Evolutionary conservation across 1,140 invertebrate genomes (phyloP).

Genomic region (Cephus cinctus): DNA sequence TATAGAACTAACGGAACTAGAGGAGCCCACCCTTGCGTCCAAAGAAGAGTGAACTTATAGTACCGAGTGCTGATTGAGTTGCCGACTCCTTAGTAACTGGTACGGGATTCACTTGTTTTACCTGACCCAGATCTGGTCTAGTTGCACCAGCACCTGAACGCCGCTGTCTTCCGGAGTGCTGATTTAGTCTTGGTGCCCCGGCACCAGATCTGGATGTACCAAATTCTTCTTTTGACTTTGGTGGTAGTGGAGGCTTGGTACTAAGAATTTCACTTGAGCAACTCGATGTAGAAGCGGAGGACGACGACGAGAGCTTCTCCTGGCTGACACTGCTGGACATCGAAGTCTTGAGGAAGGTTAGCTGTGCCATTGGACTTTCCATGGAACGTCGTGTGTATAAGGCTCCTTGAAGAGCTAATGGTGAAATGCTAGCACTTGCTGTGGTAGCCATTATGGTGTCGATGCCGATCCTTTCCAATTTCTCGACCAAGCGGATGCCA

Average conservation of each 20-base stretch:
- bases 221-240: conserved; percentile 28
- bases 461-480: conserved; percentile 68
- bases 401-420: conserved; percentile 59
- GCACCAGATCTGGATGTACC: conserved; percentile 60
- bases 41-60: conserved; percentile 77
- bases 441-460: conserved; percentile 63
- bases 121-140: conserved; percentile 63
- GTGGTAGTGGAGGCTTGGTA: conserved; percentile 7
- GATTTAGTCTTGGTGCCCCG: conserved; percentile 48
- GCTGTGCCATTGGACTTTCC: conserved; percentile 71
- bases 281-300: conserved; percentile 35
- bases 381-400: conserved; percentile 58
- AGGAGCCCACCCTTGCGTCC: conserved; percentile 80
- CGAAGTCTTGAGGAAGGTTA: conserved; percentile 67
- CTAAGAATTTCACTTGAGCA: conserved; percentile 34
- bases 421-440: conserved; percentile 51
- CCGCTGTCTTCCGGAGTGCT: conserved; percentile 33
- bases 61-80: conserved; percentile 67
- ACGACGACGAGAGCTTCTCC: conserved; percentile 39
- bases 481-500: conserved; percentile 64
- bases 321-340: conserved; percentile 46
- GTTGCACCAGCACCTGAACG: conserved; percentile 49
- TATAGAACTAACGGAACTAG: conserved; percentile 45
- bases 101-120: conserved; percentile 44
- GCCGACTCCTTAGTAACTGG: conserved; percentile 51